These are phyloP conservation scores for Noctua fimbriata DNA, from an alignment of 2,888 invertebrate species.

Conservation along the genomic window DNA sequence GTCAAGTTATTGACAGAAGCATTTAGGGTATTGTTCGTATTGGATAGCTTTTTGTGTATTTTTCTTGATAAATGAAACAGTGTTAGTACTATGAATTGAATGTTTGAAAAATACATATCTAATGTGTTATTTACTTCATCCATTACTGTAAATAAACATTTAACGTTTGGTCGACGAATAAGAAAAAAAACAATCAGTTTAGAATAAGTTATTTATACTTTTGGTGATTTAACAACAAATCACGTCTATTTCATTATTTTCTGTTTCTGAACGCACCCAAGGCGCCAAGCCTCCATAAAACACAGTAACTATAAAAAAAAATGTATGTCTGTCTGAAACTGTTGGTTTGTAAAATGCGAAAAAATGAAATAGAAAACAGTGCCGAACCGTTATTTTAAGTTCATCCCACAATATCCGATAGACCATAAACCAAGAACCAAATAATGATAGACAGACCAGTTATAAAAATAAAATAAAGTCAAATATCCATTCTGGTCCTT, in stretches of 20 bases:
- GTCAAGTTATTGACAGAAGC: not conserved
- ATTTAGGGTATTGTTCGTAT: not conserved
- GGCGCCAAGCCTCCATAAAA: too few relatives aligned
- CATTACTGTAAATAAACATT: not conserved
- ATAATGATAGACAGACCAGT: conserved; percentile 44
- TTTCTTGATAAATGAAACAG: not conserved
- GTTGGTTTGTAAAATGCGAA: too few relatives aligned
- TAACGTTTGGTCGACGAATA: too few relatives aligned
- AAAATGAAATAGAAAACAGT: not conserved
- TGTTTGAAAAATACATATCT: not conserved
- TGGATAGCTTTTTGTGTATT: not conserved
- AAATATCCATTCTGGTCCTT: conserved; percentile 80
- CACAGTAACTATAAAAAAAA: too few relatives aligned
- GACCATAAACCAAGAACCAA: conserved; percentile 10
- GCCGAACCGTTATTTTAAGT: not conserved
- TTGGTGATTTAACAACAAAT: too few relatives aligned
- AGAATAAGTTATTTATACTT: too few relatives aligned
- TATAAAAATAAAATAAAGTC: conserved; percentile 75
- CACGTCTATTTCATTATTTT: too few relatives aligned
- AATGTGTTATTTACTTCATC: not conserved
- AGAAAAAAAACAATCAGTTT: too few relatives aligned
- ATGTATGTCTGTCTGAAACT: too few relatives aligned
- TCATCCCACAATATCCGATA: not conserved
- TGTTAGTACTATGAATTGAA: not conserved
- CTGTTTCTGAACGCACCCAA: too few relatives aligned